These are phyloP conservation scores for Condylura cristata DNA, from an alignment of 2,113 vertebrate species.

Conservation along the genomic window DNA sequence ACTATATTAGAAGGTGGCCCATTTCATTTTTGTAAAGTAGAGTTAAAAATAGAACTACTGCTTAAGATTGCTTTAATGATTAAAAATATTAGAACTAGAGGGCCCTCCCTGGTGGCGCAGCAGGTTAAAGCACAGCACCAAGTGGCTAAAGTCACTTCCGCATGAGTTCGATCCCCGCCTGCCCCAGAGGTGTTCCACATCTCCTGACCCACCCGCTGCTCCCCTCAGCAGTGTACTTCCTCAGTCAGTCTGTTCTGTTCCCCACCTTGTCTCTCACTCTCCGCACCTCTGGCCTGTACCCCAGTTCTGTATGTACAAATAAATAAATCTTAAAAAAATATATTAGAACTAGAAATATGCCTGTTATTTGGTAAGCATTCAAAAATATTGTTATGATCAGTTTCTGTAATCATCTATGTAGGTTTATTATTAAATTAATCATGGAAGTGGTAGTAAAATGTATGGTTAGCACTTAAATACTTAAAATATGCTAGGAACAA, in stretches of 20 bases:
- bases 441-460: neutral
- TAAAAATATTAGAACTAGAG: constrained; percentile 24
- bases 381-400: neutral
- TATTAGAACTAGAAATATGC: neutral
- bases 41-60: neutral
- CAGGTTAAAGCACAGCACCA: too few species aligned
- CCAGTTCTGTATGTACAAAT: too few species aligned
- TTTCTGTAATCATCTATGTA: constrained; percentile 23
- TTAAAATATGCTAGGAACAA: neutral
- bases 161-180: too few species aligned
- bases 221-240: too few species aligned
- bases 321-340: too few species aligned
- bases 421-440: neutral
- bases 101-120: too few species aligned
- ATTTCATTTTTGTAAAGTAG: neutral
- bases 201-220: too few species aligned
- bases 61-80: neutral
- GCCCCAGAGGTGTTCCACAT: too few species aligned
- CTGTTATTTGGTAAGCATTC: neutral
- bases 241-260: too few species aligned
- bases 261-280: too few species aligned
- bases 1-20: neutral
- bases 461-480: neutral
- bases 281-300: too few species aligned
- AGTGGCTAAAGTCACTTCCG: too few species aligned